Evolutionary conservation across 2,113 vertebrate species (phyloP), one percentile per base, ranked within the genome.

Genomic region (Sylvilagus bachmani): DNA sequence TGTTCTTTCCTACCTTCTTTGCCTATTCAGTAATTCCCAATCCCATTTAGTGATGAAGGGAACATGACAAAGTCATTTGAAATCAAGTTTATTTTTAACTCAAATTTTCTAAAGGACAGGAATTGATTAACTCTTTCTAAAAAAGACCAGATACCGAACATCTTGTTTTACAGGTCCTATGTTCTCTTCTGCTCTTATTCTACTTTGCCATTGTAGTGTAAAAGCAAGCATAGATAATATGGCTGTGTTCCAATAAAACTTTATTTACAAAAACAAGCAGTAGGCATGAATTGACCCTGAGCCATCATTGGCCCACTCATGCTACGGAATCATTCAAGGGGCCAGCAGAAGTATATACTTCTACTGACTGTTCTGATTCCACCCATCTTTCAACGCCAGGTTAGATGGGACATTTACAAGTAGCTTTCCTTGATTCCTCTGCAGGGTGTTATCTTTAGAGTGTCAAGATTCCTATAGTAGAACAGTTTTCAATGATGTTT

Each of bases 41-140:
- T 79, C 29, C 49, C 24, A 22, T 73, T 77, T 75, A 66, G 55
- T 13, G 31, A 38, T 44, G 10, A 24, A 6, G 31, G 8, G 53
- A 0, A 10, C 44, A 58, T 80, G 78, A 70, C 66, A 25, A 73
- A 71, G 29, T 22, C 62, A 71, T 33, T 81, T 58, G 38, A 64
- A 11, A 77, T 86, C 78, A 78, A 8, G 44, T 38, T 95, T 86
- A 29, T n/a, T 93, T 94, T 73, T 82, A 29, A 49, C 77, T 66
- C 31, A 89, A 95, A 55, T 67, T 4, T 69, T 73, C 79, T 89
- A 89, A 91, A 82, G 38, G 89, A 86, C 2, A 64, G 17, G 25
- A 70, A 5, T 70, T 87, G 25, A n/a, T 51, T 70, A 53, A 24
- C 10, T 74, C 83, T 90, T 90, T 67, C 55, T 78, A 25, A 22